Evolutionary conservation across 2,888 invertebrate genomes (phyloP).

Genomic region (Pristionchus arcanus): DNA sequence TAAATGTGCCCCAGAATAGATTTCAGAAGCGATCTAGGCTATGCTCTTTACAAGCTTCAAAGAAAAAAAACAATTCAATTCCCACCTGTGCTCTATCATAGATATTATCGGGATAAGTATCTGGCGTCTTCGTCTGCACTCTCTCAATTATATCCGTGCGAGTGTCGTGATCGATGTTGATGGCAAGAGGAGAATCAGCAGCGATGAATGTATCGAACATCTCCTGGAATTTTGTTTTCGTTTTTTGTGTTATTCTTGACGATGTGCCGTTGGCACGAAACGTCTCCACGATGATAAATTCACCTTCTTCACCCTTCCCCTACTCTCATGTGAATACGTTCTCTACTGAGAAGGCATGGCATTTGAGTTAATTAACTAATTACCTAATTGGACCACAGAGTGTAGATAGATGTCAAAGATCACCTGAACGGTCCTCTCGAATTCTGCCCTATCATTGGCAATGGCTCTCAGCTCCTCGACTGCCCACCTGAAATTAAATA

Average conservation of each 20-base stretch:
- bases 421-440: slow-evolving; percentile 67
- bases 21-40: too few species aligned
- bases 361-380: not conserved
- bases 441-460: slow-evolving; percentile 61
- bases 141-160: slow-evolving; percentile 70
- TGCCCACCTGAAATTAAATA: slow-evolving; percentile 67
- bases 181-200: slow-evolving; percentile 70
- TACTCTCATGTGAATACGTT: too few species aligned
- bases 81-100: slow-evolving; percentile 70
- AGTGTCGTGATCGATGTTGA: slow-evolving; percentile 74
- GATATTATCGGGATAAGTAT: slow-evolving; percentile 69
- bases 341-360: too few species aligned
- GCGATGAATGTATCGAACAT: slow-evolving; percentile 74
- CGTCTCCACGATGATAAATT: too few species aligned
- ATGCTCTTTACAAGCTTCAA: too few species aligned
- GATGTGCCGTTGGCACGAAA: too few species aligned
- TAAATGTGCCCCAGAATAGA: too few species aligned
- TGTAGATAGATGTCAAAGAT: not conserved
- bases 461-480: slow-evolving; percentile 69
- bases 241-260: too few species aligned
- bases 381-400: not conserved
- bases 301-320: too few species aligned
- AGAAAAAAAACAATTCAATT: not conserved
- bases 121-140: slow-evolving; percentile 67
- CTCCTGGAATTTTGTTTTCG: slow-evolving; percentile 65